Conservation (phyloP, 1,140 invertebrate species). For the Leptestheria dahalacensis region DNA sequence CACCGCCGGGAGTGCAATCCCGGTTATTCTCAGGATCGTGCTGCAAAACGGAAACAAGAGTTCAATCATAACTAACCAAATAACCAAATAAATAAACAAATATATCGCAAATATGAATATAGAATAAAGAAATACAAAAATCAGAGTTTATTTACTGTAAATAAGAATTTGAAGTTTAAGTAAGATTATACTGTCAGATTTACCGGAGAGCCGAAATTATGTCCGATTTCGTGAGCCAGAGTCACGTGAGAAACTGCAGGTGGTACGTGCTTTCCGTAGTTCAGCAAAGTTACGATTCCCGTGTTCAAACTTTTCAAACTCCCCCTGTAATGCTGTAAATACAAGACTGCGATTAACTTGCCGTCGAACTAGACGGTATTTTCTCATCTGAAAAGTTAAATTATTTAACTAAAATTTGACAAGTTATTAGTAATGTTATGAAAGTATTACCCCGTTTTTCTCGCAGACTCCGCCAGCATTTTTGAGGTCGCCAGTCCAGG, state of each 20-base stretch:
- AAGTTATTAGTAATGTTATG: too few relatives aligned
- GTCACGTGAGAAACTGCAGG: slow-evolving; percentile 96
- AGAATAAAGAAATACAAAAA: slow-evolving; percentile 5
- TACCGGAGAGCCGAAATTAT: slow-evolving; percentile 96
- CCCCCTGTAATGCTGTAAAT: slow-evolving; percentile 73
- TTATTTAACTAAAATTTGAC: too few relatives aligned
- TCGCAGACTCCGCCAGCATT: slow-evolving; percentile 88
- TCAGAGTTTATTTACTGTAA: too few relatives aligned
- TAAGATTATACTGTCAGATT: too few relatives aligned
- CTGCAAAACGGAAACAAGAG: slow-evolving; percentile 38
- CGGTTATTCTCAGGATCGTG: slow-evolving; percentile 74
- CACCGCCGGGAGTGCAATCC: slow-evolving; percentile 65
- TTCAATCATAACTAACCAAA: too few relatives aligned
- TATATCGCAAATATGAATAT: too few relatives aligned
- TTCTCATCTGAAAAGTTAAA: too few relatives aligned
- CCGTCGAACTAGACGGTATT: too few relatives aligned
- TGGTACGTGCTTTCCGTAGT: slow-evolving; percentile 97
- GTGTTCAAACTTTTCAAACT: slow-evolving; percentile 93
- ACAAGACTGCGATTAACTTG: slow-evolving; percentile 26
- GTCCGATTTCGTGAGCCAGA: slow-evolving; percentile 96
- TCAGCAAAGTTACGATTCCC: slow-evolving; percentile 91
- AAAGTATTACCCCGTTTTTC: slow-evolving; percentile 83
- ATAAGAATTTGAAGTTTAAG: too few relatives aligned
- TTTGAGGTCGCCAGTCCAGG: slow-evolving; percentile 91
- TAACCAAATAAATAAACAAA: too few relatives aligned